A percentile compares a stretch with the other conserved stretches of the same genome.
Conservation (phyloP, 2,113 vertebrate species). For the Rhinolophus ferrumequinum region DNA sequence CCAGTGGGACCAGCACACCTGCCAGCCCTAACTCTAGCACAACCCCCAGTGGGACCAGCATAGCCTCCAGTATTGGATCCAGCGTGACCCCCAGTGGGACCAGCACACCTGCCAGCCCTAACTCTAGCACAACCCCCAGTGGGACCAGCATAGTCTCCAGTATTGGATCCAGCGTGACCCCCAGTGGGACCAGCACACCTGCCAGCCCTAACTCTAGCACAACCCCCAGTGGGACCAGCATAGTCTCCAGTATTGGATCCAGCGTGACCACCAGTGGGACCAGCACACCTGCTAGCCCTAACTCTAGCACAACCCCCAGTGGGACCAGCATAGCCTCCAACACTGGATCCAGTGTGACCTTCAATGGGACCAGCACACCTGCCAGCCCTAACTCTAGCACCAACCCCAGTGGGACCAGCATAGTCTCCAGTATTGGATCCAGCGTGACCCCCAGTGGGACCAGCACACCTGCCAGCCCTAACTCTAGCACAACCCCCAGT, state of each 20-base stretch:
- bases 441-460: not conserved
- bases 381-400: not conserved
- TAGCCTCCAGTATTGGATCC: too few relatives aligned
- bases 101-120: too few relatives aligned
- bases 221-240: accelerated
- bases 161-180: accelerated
- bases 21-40: not conserved
- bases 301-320: not conserved
- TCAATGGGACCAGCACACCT: not conserved
- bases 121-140: accelerated
- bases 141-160: accelerated
- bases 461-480: not conserved
- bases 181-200: accelerated
- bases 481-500: not conserved
- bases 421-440: not conserved
- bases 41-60: accelerated
- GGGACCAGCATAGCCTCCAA: not conserved
- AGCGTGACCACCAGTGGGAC: too few relatives aligned
- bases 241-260: too few relatives aligned
- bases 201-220: not conserved
- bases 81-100: accelerated
- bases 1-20: accelerated
- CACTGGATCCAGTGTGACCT: not conserved
- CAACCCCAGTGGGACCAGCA: not conserved
- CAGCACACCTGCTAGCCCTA: not conserved